Conservation (phyloP, 2,888 invertebrate genomes). For the Strigamia transsilvanica region DNA sequence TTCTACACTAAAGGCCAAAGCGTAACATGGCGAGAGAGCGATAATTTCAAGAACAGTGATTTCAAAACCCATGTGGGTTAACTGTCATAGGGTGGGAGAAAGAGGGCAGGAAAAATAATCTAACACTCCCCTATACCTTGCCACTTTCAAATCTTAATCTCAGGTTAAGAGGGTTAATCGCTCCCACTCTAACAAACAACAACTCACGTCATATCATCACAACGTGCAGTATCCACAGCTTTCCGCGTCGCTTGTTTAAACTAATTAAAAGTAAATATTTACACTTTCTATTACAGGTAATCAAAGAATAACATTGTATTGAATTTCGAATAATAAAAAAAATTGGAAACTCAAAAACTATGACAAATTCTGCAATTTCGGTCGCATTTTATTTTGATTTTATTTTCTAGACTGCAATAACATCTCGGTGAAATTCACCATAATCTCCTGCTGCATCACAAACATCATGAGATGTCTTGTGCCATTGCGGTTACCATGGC, state of each 20-base stretch:
- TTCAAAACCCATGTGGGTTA: slow-evolving; percentile 35
- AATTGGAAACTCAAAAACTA: not conserved
- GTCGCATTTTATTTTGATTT: slow-evolving; percentile 1
- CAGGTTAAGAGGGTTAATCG: slow-evolving; percentile 48
- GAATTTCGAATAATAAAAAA: not conserved
- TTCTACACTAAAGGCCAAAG: slow-evolving; percentile 29
- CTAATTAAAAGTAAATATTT: slow-evolving; percentile 44
- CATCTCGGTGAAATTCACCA: slow-evolving; percentile 32
- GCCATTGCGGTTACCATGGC: slow-evolving; percentile 20
- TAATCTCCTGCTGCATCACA: slow-evolving; percentile 45
- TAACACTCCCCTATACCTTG: not conserved
- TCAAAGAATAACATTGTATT: no score
- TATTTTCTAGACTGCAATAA: slow-evolving; percentile 27
- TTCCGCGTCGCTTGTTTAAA: slow-evolving; percentile 34
- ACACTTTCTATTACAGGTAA: not conserved
- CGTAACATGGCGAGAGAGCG: slow-evolving; percentile 48
- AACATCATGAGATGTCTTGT: slow-evolving; percentile 28
- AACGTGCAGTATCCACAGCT: slow-evolving; percentile 10
- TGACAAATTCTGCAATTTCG: not conserved
- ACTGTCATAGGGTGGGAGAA: not conserved
- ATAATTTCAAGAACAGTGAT: slow-evolving; percentile 47
- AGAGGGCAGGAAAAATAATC: slow-evolving; percentile 14
- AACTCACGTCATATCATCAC: slow-evolving; percentile 24
- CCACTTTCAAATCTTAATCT: slow-evolving; percentile 44
- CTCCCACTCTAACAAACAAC: slow-evolving; percentile 29